Evolutionary conservation across 2,888 invertebrate genomes (phyloP), one percentile per base, ranked within the genome.

Genomic region (Hoplodrina blanda): DNA sequence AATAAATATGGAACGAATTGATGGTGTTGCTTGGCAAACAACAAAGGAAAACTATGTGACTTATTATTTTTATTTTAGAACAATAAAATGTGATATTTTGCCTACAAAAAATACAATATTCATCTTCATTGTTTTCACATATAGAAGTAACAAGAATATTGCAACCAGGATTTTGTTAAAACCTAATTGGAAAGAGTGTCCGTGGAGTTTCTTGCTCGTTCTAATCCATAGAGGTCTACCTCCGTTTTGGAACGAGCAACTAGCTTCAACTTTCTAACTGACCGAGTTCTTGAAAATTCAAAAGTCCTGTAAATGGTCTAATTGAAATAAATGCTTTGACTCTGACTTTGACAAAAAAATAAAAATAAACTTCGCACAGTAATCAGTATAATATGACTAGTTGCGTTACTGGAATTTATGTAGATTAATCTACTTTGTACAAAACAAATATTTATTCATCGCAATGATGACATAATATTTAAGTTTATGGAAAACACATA

Each of bases 1-100:
- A 81, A 53, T 76, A 62, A 80, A 76, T 75, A 74, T 76, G 71
- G 70, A 78, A 76, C 59, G 69, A 70, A 67, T 76, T 75, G 44
- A 67, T 72, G 66, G 55, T 52, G 59, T 62, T 33, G 62, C 19
- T 52, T 55, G 55, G 62, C 52, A 71, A 78, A 70, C 54, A 73
- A 55, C 5, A 15, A 30, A 8, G 65, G 44, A 25, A 54, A 69
- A 49, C 33, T 46, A 41, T 52, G 13, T 11, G 0, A 41, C 4
- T 4, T 41, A 41, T 41, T 11, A 2, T 41, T 11, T 41, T 41
- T 41, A 10, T 41, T 41, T 41, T 41, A 41, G 41, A 41, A 41
- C 41, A 41, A 41, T 11, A 41, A 46, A 46, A 46, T 15, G 4
- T 17, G 44, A 15, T 46, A 15, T 46, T 46, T 46, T 46, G 13